Evolutionary conservation across 2,888 invertebrate species (phyloP).

Genomic region (Anodontia alba): DNA sequence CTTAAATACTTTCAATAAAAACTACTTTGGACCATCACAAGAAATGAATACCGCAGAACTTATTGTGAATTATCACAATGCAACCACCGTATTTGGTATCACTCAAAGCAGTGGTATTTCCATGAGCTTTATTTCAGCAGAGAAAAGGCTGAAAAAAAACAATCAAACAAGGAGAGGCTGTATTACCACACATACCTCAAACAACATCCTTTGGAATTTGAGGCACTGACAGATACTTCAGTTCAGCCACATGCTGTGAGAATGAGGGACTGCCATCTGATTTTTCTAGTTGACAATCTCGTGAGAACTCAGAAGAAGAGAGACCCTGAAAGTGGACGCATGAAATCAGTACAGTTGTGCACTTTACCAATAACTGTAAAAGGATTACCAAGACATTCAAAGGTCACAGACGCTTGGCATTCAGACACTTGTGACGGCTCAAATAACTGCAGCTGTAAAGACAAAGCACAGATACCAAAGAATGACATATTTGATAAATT

Average conservation of each 20-base stretch:
- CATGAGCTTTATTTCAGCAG: slow-evolving; percentile 22
- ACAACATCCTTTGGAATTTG: slow-evolving; percentile 18
- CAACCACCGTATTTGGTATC: slow-evolving; percentile 21
- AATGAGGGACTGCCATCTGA: not conserved
- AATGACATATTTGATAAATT: not conserved
- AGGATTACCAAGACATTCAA: slow-evolving; percentile 14
- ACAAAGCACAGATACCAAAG: not conserved
- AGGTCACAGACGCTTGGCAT: slow-evolving; percentile 14
- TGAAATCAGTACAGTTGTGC: slow-evolving; percentile 12
- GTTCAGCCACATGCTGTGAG: not conserved
- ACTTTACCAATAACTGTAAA: slow-evolving; percentile 22
- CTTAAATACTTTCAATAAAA: not conserved
- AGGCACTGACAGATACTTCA: not conserved
- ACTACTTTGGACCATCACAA: slow-evolving; percentile 25
- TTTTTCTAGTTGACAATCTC: slow-evolving; percentile 13
- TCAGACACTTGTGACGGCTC: not conserved
- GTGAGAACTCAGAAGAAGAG: slow-evolving; percentile 14
- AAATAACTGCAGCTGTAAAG: slow-evolving; percentile 7
- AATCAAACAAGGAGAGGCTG: slow-evolving; percentile 11
- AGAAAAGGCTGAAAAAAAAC: slow-evolving; percentile 22
- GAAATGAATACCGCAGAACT: slow-evolving; percentile 26
- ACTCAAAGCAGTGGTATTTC: slow-evolving; percentile 15
- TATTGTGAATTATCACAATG: slow-evolving; percentile 20
- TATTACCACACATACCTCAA: slow-evolving; percentile 27
- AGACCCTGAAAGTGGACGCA: slow-evolving; percentile 7